These are phyloP conservation scores for Platycheirus rosarum DNA, from an alignment of 2,888 invertebrate species.

Conservation along the genomic window DNA sequence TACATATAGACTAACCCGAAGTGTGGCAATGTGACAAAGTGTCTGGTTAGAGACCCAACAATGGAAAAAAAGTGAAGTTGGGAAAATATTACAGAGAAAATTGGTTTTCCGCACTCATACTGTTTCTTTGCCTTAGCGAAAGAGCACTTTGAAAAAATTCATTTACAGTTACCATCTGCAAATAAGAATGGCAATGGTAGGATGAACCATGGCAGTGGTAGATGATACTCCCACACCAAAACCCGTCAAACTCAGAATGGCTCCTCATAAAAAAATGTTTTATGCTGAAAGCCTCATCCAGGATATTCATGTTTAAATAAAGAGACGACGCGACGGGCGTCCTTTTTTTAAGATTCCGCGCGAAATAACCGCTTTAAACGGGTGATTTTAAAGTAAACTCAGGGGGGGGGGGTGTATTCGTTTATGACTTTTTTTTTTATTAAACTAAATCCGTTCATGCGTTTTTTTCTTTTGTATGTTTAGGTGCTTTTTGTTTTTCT, in stretches of 20 bases:
- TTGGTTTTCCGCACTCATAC: constrained; percentile 64
- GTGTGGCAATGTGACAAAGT: constrained; percentile 56
- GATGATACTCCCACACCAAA: constrained; percentile 14
- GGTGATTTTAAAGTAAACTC: constrained; percentile 31
- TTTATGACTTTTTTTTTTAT: neutral
- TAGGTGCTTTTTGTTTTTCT: neutral
- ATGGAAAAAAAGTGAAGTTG: constrained; percentile 47
- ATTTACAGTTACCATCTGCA: constrained; percentile 70
- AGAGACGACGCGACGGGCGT: constrained; percentile 12
- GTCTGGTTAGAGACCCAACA: constrained; percentile 26
- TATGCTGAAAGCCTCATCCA: constrained; percentile 65
- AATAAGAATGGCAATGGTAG: constrained; percentile 13
- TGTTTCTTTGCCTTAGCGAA: constrained; percentile 21
- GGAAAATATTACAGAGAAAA: constrained; percentile 65
- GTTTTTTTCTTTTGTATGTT: no score
- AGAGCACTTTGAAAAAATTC: constrained; percentile 64
- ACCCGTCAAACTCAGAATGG: constrained; percentile 61
- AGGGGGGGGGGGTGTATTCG: constrained; percentile 19
- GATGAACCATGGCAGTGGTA: neutral
- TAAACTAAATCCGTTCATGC: constrained; percentile 1
- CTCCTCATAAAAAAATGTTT: constrained; percentile 64
- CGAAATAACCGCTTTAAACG: constrained; percentile 19
- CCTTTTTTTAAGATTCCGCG: constrained; percentile 20
- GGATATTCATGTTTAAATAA: constrained; percentile 66
- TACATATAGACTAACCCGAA: constrained; percentile 2